Percentiles rank a stretch among this genome's conserved stretches.
These are phyloP conservation scores for Okapia johnstoni DNA, from an alignment of 2,113 vertebrate species.

Conservation along the genomic window DNA sequence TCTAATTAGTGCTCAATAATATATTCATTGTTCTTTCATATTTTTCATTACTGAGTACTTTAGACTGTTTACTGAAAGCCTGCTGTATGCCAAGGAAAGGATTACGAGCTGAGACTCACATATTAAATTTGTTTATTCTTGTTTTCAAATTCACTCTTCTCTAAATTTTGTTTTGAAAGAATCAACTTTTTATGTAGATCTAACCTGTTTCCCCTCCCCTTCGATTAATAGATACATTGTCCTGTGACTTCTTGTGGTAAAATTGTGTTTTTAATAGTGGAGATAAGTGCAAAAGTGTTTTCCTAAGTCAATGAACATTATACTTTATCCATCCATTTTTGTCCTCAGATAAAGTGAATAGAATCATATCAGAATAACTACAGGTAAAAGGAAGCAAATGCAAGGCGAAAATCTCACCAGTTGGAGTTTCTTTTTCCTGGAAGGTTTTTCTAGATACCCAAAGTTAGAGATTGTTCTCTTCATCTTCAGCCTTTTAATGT, in stretches of 20 bases:
- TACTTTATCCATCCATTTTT: not conserved
- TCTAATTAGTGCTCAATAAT: not conserved
- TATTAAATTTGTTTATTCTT: not conserved
- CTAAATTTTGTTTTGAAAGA: conserved; percentile 1
- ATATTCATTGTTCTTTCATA: not conserved
- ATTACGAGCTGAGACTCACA: not conserved
- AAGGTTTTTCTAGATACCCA: conserved; percentile 64
- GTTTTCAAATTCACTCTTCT: not conserved
- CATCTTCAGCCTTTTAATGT: conserved; percentile 50
- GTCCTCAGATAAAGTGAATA: conserved; percentile 12
- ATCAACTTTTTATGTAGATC: not conserved
- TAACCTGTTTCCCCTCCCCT: not conserved
- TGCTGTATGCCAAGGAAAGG: not conserved
- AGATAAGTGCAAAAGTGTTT: not conserved
- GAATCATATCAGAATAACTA: not conserved
- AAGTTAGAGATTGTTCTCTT: conserved; percentile 61
- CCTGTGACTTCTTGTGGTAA: not conserved
- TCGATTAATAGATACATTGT: not conserved
- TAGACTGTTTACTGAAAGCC: not conserved
- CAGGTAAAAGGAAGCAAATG: not conserved
- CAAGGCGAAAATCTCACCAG: conserved; percentile 50
- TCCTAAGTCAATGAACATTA: not conserved
- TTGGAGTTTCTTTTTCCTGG: conserved; percentile 53
- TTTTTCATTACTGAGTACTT: not conserved
- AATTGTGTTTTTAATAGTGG: not conserved